Percentiles rank a stretch among this genome's conserved stretches.
phyloP scores from a whole-genome alignment of 1,140 invertebrate genomes.

The Rhagoletis pomonella region DNA sequence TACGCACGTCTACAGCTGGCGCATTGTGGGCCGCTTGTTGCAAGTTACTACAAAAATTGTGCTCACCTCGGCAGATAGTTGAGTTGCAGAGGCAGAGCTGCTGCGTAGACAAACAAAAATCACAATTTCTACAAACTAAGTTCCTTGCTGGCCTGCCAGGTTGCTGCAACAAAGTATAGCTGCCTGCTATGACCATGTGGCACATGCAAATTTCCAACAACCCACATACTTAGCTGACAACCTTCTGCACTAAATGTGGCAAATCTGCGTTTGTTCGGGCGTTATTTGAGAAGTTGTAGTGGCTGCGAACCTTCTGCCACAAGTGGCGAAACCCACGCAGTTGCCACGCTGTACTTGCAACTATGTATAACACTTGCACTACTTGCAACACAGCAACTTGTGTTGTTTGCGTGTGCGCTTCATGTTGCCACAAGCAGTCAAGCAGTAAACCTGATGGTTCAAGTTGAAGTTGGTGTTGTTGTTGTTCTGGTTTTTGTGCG shows the following conservation, averaged over 20 bases:
- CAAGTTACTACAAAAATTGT: background rate
- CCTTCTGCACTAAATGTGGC: background rate
- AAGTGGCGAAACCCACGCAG: background rate
- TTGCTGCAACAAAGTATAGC: background rate
- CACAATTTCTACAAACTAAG: background rate
- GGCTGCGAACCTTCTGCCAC: background rate
- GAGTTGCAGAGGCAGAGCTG: background rate
- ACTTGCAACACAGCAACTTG: background rate
- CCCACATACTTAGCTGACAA: constrained; percentile 6
- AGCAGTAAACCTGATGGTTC: background rate
- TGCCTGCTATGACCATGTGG: background rate
- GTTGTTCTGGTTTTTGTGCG: background rate
- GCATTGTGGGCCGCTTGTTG: background rate
- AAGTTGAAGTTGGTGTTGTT: background rate
- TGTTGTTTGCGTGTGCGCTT: background rate
- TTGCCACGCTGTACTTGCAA: too few relatives aligned
- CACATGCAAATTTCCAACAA: constrained; percentile 32
- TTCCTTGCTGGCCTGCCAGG: background rate
- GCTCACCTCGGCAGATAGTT: background rate
- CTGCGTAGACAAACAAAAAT: background rate
- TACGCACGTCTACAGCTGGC: background rate
- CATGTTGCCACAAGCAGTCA: constrained; percentile 28
- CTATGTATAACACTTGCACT: constrained; percentile 22
- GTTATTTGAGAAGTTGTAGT: background rate
- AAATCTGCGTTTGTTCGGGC: background rate